Evolutionary conservation across 2,797 vertebrate species (phyloP).

Genomic region (Mormyrops attenuatus): DNA sequence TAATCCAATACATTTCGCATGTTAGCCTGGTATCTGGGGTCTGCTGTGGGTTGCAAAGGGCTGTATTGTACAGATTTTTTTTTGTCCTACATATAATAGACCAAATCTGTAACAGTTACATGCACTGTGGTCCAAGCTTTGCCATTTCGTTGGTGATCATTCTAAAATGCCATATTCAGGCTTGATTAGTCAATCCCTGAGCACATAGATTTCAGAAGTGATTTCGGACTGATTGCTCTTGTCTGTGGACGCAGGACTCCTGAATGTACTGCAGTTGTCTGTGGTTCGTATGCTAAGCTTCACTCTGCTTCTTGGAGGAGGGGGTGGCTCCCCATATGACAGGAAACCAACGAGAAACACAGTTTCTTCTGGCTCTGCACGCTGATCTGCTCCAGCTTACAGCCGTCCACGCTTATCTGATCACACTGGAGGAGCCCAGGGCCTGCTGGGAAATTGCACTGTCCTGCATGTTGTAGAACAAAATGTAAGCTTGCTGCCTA

Average conservation of each 20-base stretch:
- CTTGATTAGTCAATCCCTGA: constrained; percentile 30
- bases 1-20: constrained; percentile 55
- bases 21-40: constrained; percentile 47
- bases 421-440: constrained; percentile 33
- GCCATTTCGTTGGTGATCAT: constrained; percentile 22
- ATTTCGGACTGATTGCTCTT: constrained; percentile 15
- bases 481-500: constrained; percentile 21
- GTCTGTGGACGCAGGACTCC: constrained; percentile 19
- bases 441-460: constrained; percentile 59
- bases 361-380: constrained; percentile 11
- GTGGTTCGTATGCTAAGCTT: constrained; percentile 16
- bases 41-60: constrained; percentile 26
- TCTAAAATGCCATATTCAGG: constrained; percentile 7
- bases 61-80: constrained; percentile 26
- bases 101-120: constrained; percentile 41
- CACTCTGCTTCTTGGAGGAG: neutral
- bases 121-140: constrained; percentile 42
- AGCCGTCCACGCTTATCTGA: constrained; percentile 47
- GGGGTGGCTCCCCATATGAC: neutral
- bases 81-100: constrained; percentile 47
- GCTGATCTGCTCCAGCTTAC: constrained; percentile 3
- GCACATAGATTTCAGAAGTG: constrained; percentile 32
- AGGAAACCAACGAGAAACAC: constrained; percentile 19
- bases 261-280: constrained; percentile 24
- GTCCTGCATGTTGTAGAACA: constrained; percentile 61